These are phyloP conservation scores for Cryptomyrus ogoouensis DNA, from an alignment of 2,113 vertebrate genomes.

Conservation along the genomic window DNA sequence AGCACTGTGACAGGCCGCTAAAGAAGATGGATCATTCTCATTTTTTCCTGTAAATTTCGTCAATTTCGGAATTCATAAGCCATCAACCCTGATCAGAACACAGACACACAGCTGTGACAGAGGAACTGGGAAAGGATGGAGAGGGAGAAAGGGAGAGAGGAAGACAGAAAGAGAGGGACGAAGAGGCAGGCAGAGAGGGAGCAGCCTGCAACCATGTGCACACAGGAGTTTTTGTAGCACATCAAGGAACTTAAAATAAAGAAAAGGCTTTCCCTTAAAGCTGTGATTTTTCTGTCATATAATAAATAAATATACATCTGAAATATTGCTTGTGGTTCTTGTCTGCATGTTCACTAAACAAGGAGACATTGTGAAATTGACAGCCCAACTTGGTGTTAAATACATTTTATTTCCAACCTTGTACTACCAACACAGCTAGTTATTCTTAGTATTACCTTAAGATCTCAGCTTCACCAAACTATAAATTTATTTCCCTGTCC, in stretches of 20 bases:
- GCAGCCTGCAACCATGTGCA: not conserved
- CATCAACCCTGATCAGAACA: slow-evolving; percentile 94
- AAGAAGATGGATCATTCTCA: slow-evolving; percentile 99
- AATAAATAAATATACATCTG: not conserved
- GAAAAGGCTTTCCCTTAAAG: not conserved
- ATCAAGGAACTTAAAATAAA: not conserved
- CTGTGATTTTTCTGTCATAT: not conserved
- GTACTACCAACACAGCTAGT: not conserved
- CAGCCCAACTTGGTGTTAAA: not conserved
- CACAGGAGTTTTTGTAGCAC: not conserved
- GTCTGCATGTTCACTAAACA: slow-evolving; percentile 18
- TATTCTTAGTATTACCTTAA: not conserved
- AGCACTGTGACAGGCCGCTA: slow-evolving; percentile 94
- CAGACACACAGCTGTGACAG: slow-evolving; percentile 79
- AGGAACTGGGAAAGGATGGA: slow-evolving; percentile 46
- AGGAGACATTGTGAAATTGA: not conserved
- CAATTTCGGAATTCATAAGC: slow-evolving; percentile 98
- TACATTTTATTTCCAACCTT: not conserved
- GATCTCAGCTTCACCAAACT: not conserved
- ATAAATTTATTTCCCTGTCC: not conserved
- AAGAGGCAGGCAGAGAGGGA: slow-evolving; percentile 32
- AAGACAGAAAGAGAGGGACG: slow-evolving; percentile 47
- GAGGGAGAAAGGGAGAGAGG: slow-evolving; percentile 37
- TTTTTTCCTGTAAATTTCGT: slow-evolving; percentile 99
- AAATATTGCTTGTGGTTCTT: slow-evolving; percentile 34